Percentiles rank a stretch among this genome's conserved stretches.
Conservation (phyloP, 2,888 invertebrate genomes). For the Acrocyrtus sp. region DNA sequence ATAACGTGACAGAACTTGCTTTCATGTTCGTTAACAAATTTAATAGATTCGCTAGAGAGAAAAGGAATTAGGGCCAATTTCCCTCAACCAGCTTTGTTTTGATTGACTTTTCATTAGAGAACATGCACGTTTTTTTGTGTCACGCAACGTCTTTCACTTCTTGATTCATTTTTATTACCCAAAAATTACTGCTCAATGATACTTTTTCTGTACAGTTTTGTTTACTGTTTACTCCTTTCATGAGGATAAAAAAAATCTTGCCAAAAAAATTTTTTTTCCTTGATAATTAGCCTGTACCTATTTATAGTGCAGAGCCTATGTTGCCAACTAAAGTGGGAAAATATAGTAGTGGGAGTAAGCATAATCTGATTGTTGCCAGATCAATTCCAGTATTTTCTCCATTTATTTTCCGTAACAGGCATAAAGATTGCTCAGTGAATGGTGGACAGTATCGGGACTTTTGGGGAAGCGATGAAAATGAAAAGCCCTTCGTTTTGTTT, state of each 20-base stretch:
- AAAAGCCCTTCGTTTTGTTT: neutral
- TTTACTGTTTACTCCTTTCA: neutral
- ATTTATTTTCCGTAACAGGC: too few species aligned
- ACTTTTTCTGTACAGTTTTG: neutral
- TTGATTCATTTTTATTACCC: slow-evolving; percentile 11
- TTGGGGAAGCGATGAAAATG: neutral
- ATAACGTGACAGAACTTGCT: neutral
- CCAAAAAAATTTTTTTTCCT: neutral
- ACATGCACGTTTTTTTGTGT: slow-evolving; percentile 49
- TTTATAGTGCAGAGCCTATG: neutral
- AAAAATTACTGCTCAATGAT: neutral
- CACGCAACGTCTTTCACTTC: slow-evolving; percentile 61
- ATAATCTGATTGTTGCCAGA: too few species aligned
- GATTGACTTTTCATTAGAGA: slow-evolving; percentile 62
- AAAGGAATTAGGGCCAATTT: slow-evolving; percentile 28
- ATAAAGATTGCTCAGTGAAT: too few species aligned
- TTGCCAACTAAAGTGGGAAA: neutral
- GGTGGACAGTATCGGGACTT: neutral
- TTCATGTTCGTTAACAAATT: neutral
- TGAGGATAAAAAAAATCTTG: neutral
- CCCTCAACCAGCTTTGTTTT: slow-evolving; percentile 48
- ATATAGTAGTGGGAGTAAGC: too few species aligned
- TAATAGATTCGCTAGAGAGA: neutral
- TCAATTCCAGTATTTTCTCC: too few species aligned
- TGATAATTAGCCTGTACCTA: neutral